A percentile compares a stretch with the other conserved stretches of the same genome.
These are phyloP conservation scores for Petaurus breviceps DNA, from an alignment of 2,113 vertebrate genomes.

Conservation along the genomic window DNA sequence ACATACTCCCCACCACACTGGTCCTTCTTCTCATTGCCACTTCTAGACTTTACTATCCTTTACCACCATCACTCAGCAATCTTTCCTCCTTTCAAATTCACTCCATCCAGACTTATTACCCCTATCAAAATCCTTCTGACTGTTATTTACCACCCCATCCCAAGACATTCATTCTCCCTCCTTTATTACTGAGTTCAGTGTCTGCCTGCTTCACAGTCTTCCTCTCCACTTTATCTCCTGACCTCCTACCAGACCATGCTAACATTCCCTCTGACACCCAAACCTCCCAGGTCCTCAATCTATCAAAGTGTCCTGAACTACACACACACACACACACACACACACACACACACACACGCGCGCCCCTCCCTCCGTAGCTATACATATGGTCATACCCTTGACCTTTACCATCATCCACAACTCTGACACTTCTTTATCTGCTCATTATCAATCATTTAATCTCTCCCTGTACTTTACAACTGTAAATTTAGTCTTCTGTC, in stretches of 20 bases:
- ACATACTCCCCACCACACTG: background rate
- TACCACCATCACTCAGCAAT: background rate
- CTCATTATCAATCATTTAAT: background rate
- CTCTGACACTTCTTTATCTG: background rate
- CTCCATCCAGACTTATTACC: background rate
- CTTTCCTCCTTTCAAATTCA: background rate
- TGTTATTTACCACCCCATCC: background rate
- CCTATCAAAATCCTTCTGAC: background rate
- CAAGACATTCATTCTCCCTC: background rate
- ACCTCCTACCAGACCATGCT: background rate
- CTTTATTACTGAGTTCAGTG: background rate
- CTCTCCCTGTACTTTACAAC: background rate
- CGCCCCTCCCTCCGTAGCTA: background rate
- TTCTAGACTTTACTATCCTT: background rate
- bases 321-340: background rate
- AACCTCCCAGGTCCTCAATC: background rate
- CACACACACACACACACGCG: background rate
- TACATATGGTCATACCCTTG: too few species aligned
- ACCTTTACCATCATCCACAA: too few species aligned
- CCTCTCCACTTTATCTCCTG: background rate
- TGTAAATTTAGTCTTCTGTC: background rate
- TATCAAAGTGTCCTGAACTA: background rate
- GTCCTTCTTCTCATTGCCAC: background rate
- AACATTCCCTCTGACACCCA: background rate
- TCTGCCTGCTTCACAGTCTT: background rate